Evolutionary conservation across 1,140 invertebrate species (phyloP), one percentile per base, ranked within the genome.

Genomic region (Gryllus bimaculatus): DNA sequence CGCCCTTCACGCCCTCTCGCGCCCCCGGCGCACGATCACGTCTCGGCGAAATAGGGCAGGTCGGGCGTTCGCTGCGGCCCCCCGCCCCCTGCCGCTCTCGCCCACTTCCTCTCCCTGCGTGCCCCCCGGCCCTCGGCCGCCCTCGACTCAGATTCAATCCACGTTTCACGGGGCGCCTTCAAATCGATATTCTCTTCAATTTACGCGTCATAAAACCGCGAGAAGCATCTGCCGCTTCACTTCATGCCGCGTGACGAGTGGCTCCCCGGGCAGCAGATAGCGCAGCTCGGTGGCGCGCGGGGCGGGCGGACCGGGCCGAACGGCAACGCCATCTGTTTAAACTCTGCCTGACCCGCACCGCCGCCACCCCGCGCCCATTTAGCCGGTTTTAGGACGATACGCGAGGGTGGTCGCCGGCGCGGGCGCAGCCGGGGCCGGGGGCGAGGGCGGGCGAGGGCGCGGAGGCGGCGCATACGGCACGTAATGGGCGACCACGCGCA

Each of bases 171-270:
- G 26, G 54, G 2, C 2, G 2, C 54, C 7, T 66, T 7, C 7
- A 66, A 66, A 66, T 66, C 54, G 54, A 66, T 66, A 10, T 10
- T 18, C 54, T 18, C 54, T 18, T 66, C 54, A 66, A 66, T 66
- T 66, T 66, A 66, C 54, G 54, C 54, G 54, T 66, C 54, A 66
- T 66, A 66, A 66, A 66, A 66, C 54, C 54, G 54, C 54, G 54
- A 66, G 54, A 66, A 66, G 54, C 54, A 66, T 66, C 54, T 66
- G 54, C n/a, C 54, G 54, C 54, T 66, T n/a, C 54, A 66, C 54
- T 66, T 66, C 54, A 66, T 66, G 54, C 54, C 54, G 54, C 54
- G 54, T 66, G 54, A 66, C 54, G 54, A 66, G 54, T 66, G 54
- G 54, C 54, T 66, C 54, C 54, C 54, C 54, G 54, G 54, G 54